Conservation (phyloP, 2,888 invertebrate genomes). For the Eupeodes latifasciatus region DNA sequence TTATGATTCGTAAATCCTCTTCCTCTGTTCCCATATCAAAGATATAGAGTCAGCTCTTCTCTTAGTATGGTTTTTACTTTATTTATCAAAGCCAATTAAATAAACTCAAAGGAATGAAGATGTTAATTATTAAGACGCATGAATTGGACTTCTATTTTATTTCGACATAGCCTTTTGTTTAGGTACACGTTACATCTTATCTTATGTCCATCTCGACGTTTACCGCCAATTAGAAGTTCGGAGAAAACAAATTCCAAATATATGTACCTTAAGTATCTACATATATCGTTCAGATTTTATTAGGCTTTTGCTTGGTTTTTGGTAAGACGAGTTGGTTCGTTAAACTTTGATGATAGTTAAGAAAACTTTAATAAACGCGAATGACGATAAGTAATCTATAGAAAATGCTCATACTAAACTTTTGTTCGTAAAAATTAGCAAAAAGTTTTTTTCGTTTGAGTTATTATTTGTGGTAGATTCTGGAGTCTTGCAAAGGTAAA, state of each 20-base stretch:
- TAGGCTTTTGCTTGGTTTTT: neutral
- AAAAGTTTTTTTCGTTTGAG: neutral
- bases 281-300: slow-evolving; percentile 38
- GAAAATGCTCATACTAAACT: neutral
- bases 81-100: slow-evolving; percentile 24
- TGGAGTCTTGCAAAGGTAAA: neutral
- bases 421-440: neutral
- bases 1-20: slow-evolving; percentile 29
- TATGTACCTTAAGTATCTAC: neutral
- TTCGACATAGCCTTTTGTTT: slow-evolving; percentile 4
- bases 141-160: neutral
- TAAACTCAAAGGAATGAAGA: neutral
- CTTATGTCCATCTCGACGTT: slow-evolving; percentile 4
- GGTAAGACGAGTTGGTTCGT: slow-evolving; percentile 54
- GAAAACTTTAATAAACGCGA: neutral
- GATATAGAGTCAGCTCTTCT: neutral
- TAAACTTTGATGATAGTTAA: slow-evolving; percentile 35
- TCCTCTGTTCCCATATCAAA: slow-evolving; percentile 8
- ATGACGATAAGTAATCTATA: neutral
- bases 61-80: neutral
- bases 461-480: neutral
- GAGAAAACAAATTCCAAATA: neutral
- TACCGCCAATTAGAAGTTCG: slow-evolving; percentile 26
- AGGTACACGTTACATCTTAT: slow-evolving; percentile 3
- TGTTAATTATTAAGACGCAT: slow-evolving; percentile 38